Conservation (phyloP, 2,113 vertebrate genomes). For the Osmerus eperlanus region DNA sequence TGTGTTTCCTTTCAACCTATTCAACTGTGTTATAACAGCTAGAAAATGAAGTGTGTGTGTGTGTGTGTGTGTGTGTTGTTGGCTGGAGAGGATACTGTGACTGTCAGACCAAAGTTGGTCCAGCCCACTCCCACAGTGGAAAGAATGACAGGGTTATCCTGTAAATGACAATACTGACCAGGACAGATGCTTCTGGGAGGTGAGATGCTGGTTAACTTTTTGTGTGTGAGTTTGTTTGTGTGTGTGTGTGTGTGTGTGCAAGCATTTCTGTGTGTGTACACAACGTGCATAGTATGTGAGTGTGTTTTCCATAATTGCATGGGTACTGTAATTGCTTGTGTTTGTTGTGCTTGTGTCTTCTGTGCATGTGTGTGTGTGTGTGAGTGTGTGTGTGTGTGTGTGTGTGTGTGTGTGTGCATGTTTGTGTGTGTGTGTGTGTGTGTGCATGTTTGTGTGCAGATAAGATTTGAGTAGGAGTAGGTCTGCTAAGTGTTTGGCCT, state of each 20-base stretch:
- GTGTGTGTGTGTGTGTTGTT: constrained; percentile 44
- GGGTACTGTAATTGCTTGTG: not conserved
- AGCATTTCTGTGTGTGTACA: not conserved
- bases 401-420: not conserved
- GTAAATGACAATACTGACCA: constrained; percentile 63
- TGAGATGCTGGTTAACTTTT: constrained; percentile 44
- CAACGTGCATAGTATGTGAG: not conserved
- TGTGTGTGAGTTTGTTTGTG: constrained; percentile 25
- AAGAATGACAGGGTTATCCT: constrained; percentile 64
- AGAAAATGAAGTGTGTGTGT: constrained; percentile 28
- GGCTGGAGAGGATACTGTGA: constrained; percentile 54
- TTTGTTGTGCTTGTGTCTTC: not conserved
- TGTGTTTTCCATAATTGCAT: not conserved
- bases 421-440: constrained; percentile 33
- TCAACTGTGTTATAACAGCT: not conserved
- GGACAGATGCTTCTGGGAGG: constrained; percentile 59
- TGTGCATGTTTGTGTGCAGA: not conserved
- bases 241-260: constrained; percentile 20
- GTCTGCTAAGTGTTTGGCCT: constrained; percentile 35
- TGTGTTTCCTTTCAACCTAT: constrained; percentile 24
- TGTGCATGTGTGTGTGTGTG: not conserved
- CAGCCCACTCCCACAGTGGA: constrained; percentile 66
- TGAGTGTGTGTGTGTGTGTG: not conserved
- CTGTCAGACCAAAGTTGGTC: constrained; percentile 61
- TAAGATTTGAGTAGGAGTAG: constrained; percentile 11